Evolutionary conservation across 2,888 invertebrate genomes (phyloP), one percentile per base, ranked within the genome.

Genomic region (Troides aeacus): DNA sequence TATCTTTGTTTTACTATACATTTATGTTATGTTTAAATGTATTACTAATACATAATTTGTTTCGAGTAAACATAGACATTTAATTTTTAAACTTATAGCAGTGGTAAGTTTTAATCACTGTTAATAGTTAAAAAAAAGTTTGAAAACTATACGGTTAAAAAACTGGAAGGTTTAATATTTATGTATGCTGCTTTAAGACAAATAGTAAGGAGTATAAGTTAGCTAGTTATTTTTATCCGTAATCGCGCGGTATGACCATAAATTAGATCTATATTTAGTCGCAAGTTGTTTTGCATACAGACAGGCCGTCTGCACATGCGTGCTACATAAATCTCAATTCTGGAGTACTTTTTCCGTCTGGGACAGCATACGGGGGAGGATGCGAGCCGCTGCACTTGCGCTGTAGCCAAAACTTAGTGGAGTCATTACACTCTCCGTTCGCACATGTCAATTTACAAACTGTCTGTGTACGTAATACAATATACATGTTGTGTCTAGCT

Each of bases 321-420:
- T 88, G 90, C 86, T 84, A 88, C 91, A 92, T 92, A 90, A 88
- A 92, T 92, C 91, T 92, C 90, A 91, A 90, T 92, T 90, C 90
- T 88, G 84, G 87, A 90, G 90, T 91, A 90, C 53, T 92, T 92
- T 92, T 92, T 90, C 86, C 82, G 90, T 90, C 89, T 90, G 87
- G 82, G 56, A 70, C 66, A 66, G 66, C 58, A 63, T 66, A 62
- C 62, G 63, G 70, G 69, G 68, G 78, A 76, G 75, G 77, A 57
- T 65, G 64, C 71, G 71, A 68, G 64, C 66, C 64, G 56, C 50
- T 67, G 65, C 65, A 68, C 62, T 62, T 56, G 63, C 60, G 63
- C 61, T 64, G 57, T 64, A 69, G 62, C 70, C 63, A 64, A 66
- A 70, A 60, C 64, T 66, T 57, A 30, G 42, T 64, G 53, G 63